Percentiles rank a stretch among this genome's conserved stretches.
Conservation (phyloP, 2,888 invertebrate species). For the Agonopterix heracliana region DNA sequence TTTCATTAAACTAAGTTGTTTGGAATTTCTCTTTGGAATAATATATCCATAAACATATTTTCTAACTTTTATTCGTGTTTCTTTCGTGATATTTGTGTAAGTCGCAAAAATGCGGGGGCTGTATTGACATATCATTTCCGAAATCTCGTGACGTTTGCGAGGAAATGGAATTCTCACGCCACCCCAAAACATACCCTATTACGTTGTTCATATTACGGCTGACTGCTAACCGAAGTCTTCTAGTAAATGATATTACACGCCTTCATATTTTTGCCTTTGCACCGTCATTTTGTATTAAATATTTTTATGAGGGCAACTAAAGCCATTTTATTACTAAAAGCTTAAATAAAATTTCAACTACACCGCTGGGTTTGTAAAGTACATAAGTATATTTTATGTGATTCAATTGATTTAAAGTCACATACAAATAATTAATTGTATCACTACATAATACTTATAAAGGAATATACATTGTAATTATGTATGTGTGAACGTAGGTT, state of each 20-base stretch:
- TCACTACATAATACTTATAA: too few relatives aligned
- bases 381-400: too few relatives aligned
- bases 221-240: constrained; percentile 19
- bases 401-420: too few relatives aligned
- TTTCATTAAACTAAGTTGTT: constrained; percentile 5
- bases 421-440: too few relatives aligned
- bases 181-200: constrained; percentile 10
- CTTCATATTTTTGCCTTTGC: neutral
- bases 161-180: constrained; percentile 19
- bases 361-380: too few relatives aligned
- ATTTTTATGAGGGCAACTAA: too few relatives aligned
- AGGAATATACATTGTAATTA: too few relatives aligned
- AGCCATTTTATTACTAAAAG: too few relatives aligned
- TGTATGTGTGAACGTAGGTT: too few relatives aligned
- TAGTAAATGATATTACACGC: constrained; percentile 3
- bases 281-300: neutral
- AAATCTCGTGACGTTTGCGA: constrained; percentile 9
- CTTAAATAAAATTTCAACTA: too few relatives aligned
- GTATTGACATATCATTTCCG: constrained; percentile 9
- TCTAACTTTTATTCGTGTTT: neutral
- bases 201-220: constrained; percentile 18
- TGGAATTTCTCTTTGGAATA: constrained; percentile 2
- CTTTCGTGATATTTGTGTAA: neutral
- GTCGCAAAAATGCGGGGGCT: neutral
- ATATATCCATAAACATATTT: constrained; percentile 1